Evolutionary conservation across 1,140 invertebrate genomes (phyloP), one percentile per base, ranked within the genome.

Genomic region (Cotesia chilonis): DNA sequence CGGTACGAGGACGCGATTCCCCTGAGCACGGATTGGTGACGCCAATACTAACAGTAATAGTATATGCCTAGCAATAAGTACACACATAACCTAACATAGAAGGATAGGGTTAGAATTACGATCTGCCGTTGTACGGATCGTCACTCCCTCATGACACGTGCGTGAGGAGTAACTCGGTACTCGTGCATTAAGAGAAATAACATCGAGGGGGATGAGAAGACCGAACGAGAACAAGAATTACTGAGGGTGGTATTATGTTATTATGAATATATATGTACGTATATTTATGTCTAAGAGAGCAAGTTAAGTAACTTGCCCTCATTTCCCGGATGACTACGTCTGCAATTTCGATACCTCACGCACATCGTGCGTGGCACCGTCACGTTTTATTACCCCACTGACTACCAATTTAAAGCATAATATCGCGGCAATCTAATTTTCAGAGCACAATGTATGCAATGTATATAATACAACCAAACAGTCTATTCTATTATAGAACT

Each of bases 361-460:
- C 70, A 71, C 70, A 14, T 35, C 38, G 68, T 70, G 68, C 68
- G 59, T 68, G 65, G 65, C 51, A 28, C 52, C 67, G 67, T 71
- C 69, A 66, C 70, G 70, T 71, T 71, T 66, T 71, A 71, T 66
- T 71, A 66, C 70, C 54, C 51, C n/a, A 28, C 52, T 35, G 67
- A 47, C 47, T 38, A 54, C 61, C 52, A 71, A 71, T 71, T 71
- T 71, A 35, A 38, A 59, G 35, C n/a, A n/a, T 57, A 66, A 71
- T 71, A 71, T 66, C 63, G 52, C n/a, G 28, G 60, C 52, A 64
- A 64, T 64, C 61, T 64, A 60, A 54, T 71, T 71, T 71, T 61
- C 14, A 41, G 17, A 70, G 60, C 57, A 37, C 17, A 54, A 35
- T 4, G 12, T 12, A 6, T 17, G n/a, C 14, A 54, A 28, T 51